Percentiles rank a stretch among this genome's conserved stretches.
Evolutionary conservation across 2,888 invertebrate genomes (phyloP).

Genomic region (Ormyrus nitidulus): DNA sequence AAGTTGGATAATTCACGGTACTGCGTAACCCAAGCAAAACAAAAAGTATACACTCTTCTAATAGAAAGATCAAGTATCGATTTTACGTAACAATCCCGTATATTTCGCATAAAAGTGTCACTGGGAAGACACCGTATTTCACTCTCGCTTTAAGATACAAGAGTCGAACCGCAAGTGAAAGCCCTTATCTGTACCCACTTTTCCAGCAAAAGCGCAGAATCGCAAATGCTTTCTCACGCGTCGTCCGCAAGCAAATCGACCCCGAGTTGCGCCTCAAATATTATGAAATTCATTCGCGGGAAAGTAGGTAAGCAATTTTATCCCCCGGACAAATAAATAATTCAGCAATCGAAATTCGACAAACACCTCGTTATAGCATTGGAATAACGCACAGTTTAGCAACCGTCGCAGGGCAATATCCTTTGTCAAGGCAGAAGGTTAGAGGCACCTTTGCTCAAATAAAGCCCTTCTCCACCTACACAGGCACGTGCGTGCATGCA

Average conservation of each 20-base stretch:
- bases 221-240: neutral
- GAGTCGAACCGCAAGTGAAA: neutral
- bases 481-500: too few relatives aligned
- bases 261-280: too few relatives aligned
- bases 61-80: constrained; percentile 15
- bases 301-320: too few relatives aligned
- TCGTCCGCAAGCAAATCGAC: too few relatives aligned
- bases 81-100: constrained; percentile 15
- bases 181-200: constrained; percentile 5
- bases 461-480: constrained; percentile 3
- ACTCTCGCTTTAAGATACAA: neutral
- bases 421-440: neutral
- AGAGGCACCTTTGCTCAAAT: constrained; percentile 22
- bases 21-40: neutral
- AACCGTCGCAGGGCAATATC: too few relatives aligned
- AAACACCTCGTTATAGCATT: too few relatives aligned
- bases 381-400: too few relatives aligned
- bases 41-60: neutral
- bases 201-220: neutral
- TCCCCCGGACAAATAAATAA: too few relatives aligned
- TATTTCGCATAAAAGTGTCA: constrained; percentile 8
- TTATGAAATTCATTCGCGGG: too few relatives aligned
- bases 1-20: too few relatives aligned
- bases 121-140: neutral
- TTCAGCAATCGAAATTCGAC: too few relatives aligned